phyloP scores from a whole-genome alignment of 2,113 vertebrate species.

The Mungos mungo region DNA sequence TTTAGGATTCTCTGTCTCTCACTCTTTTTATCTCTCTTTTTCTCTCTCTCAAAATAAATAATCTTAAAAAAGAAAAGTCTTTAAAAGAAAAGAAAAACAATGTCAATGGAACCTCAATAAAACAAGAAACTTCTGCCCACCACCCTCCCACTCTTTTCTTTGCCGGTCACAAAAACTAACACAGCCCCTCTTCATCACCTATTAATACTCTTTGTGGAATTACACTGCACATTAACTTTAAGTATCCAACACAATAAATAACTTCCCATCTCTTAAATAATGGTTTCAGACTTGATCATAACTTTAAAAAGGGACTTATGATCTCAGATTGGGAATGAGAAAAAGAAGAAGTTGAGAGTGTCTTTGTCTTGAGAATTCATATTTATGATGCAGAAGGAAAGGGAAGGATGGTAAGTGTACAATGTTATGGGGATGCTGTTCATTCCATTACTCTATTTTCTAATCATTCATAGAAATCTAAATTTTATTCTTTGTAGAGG shows the following conservation, averaged over 20 bases:
- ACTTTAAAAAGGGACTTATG: not conserved
- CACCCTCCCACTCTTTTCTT: not conserved
- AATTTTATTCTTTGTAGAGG: slow-evolving; percentile 19
- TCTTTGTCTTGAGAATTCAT: not conserved
- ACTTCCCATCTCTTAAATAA: not conserved
- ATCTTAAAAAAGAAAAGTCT: no score
- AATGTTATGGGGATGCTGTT: not conserved
- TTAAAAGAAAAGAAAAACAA: not conserved
- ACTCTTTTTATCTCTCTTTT: no score
- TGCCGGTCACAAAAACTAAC: not conserved
- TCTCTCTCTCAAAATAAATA: no score
- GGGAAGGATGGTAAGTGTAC: not conserved
- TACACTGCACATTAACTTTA: not conserved
- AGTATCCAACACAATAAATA: not conserved
- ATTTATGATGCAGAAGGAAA: not conserved
- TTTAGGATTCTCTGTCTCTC: no score
- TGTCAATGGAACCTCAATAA: not conserved
- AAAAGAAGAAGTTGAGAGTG: not conserved
- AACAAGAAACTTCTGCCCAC: not conserved
- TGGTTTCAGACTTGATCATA: not conserved
- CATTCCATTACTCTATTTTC: not conserved
- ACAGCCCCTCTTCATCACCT: not conserved
- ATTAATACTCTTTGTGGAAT: not conserved
- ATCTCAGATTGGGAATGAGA: not conserved
- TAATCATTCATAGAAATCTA: not conserved